phyloP scores from a whole-genome alignment of 2,797 vertebrate species.

The Atherinosoma microstoma region DNA sequence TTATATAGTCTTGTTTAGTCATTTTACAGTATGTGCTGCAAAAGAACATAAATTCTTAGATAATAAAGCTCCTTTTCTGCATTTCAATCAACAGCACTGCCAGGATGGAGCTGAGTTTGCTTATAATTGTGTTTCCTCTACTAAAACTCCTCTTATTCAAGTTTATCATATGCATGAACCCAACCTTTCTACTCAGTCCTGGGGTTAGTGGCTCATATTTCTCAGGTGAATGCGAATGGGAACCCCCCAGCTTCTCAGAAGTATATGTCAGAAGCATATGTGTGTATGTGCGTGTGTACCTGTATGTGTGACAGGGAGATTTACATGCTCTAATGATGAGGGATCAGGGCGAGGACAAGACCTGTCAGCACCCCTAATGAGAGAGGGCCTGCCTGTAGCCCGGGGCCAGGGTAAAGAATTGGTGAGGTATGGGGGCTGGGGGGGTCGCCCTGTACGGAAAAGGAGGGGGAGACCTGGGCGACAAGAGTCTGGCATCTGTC shows the following conservation, averaged over 20 bases:
- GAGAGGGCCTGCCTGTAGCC: conserved; percentile 72
- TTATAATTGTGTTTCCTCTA: conserved; percentile 38
- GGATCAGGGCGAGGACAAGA: conserved; percentile 80
- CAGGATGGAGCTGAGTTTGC: conserved; percentile 4
- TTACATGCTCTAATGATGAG: conserved; percentile 88
- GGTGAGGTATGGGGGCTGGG: conserved; percentile 44
- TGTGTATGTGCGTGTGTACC: conserved; percentile 47
- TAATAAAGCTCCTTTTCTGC: conserved; percentile 12
- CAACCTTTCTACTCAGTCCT: conserved; percentile 27
- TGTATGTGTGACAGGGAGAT: conserved; percentile 80
- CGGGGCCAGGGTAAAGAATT: conserved; percentile 66
- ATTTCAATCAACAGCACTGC: conserved; percentile 14
- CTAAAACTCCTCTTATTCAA: conserved; percentile 16
- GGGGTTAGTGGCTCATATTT: conserved; percentile 61
- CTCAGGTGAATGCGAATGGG: conserved; percentile 50
- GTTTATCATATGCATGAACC: conserved; percentile 49
- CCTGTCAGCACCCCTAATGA: conserved; percentile 85
- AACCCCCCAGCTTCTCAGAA: conserved; percentile 27
- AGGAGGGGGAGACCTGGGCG: conserved; percentile 39
- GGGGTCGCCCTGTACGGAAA: conserved; percentile 37
- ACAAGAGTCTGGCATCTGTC: conserved; percentile 77
- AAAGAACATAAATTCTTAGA: not conserved
- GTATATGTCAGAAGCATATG: conserved; percentile 45
- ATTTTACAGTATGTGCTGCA: conserved; percentile 10
- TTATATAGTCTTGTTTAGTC: conserved; percentile 23